These are phyloP conservation scores for Cassiopea xamachana DNA, from an alignment of 30 jellyfish, hydroid and myxozoan species.

Conservation along the genomic window DNA sequence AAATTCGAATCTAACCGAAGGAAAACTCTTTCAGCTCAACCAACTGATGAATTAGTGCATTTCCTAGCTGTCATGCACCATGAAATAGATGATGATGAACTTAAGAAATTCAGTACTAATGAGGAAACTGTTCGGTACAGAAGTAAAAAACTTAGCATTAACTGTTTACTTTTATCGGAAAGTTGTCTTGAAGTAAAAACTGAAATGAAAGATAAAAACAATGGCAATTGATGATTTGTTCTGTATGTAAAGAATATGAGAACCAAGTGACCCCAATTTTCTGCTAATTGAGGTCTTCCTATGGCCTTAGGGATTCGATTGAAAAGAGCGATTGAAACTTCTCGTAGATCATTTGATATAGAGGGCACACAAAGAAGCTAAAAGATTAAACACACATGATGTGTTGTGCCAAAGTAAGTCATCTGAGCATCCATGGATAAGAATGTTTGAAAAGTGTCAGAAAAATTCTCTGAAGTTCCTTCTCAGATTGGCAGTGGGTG, in stretches of 20 bases:
- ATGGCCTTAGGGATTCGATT: conserved; percentile 68
- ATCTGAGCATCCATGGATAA: no score
- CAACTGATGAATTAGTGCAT: neutral
- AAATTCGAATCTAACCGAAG: conserved; percentile 17
- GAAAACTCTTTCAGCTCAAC: conserved; percentile 18
- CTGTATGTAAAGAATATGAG: conserved; percentile 7
- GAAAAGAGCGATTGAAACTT: conserved; percentile 4
- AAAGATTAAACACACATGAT: no score
- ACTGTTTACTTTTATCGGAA: conserved; percentile 16
- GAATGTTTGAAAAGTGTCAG: no score
- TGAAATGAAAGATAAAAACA: conserved; percentile 68
- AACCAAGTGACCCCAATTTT: conserved; percentile 18
- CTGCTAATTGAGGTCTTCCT: neutral
- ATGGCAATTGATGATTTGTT: conserved; percentile 39
- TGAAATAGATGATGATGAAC: neutral
- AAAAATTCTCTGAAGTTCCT: no score
- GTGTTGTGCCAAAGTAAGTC: no score
- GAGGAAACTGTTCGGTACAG: no score
- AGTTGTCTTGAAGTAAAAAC: no score
- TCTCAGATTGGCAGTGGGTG: no score
- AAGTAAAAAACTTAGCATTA: conserved; percentile 15
- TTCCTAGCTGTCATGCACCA: conserved; percentile 8
- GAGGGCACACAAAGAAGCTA: neutral
- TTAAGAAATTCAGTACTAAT: no score
- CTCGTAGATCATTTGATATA: conserved; percentile 36